phyloP scores from a whole-genome alignment of 1,140 invertebrate species.

The Hestina assimilis region DNA sequence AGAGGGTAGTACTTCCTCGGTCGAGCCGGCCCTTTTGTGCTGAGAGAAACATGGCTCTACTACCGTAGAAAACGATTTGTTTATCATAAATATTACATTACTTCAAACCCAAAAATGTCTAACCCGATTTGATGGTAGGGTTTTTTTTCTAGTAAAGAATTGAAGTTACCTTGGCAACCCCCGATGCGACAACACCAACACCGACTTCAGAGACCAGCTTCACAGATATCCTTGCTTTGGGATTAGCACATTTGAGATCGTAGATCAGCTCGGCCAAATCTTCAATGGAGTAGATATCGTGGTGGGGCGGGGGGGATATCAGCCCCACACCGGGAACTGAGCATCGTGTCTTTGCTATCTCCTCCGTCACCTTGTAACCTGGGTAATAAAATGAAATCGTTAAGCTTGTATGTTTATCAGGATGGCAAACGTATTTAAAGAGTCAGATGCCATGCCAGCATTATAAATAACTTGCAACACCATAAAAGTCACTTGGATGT shows the following conservation, averaged over 20 bases:
- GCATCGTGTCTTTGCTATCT: slow-evolving; percentile 96
- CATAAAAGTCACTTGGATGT: too few species aligned
- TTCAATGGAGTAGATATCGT: slow-evolving; percentile 99
- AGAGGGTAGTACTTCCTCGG: too few species aligned
- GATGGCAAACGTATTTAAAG: too few species aligned
- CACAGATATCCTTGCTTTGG: slow-evolving; percentile 95
- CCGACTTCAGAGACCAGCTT: slow-evolving; percentile 99
- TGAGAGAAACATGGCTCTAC: too few species aligned
- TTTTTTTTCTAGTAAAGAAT: too few species aligned
- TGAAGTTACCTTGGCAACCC: slow-evolving; percentile 96
- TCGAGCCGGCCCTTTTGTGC: too few species aligned
- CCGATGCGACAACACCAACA: slow-evolving; percentile 98
- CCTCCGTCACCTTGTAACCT: slow-evolving; percentile 90
- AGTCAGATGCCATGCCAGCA: too few species aligned
- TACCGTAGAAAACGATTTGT: too few species aligned
- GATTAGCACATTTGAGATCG: slow-evolving; percentile 98
- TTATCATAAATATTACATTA: too few species aligned
- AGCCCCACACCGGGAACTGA: slow-evolving; percentile 98
- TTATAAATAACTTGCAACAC: too few species aligned
- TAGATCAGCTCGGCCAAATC: slow-evolving; percentile 99
- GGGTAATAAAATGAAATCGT: background rate
- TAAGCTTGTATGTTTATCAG: background rate
- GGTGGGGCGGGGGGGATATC: slow-evolving; percentile 99
- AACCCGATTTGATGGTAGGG: too few species aligned
- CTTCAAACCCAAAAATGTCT: too few species aligned